Evolutionary conservation across 2,797 vertebrate species (phyloP), one percentile per base, ranked within the genome.

Genomic region (Crocodylus rhombifer): DNA sequence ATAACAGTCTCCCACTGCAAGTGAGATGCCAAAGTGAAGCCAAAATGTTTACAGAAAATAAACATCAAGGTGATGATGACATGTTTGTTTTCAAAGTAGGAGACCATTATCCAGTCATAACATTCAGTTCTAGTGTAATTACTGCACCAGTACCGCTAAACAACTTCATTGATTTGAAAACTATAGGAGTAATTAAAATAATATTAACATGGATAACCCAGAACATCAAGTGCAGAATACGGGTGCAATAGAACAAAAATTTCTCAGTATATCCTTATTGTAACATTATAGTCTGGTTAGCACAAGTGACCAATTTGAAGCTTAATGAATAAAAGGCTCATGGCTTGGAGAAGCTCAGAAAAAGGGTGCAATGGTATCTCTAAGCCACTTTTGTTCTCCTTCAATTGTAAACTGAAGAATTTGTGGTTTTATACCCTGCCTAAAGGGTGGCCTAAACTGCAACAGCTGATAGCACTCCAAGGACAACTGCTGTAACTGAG

Each of bases 21-120:
- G 60, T 88, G 95, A 96, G 96, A 97, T 95, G 95, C 96, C 97
- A 97, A 97, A 95, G 97, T 76, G 98, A 97, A 98, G 93, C 92
- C 89, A 97, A 94, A 80, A 90, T 97, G 96, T 91, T 97, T 95
- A 96, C 92, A 93, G 96, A 97, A 97, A 97, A 97, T 93, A 97
- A 98, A 97, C 97, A 97, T 96, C 97, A 97, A 98, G 92, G 88
- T 97, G 92, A 95, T 96, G 91, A 95, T 92, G 90, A 96, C 93
- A 97, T 97, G 95, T 97, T 97, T 97, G 95, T 90, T 97, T 95
- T 97, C 96, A 95, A 97, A 97, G 95, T 82, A 2, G 91, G 95
- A 97, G 86, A 92, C 95, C 96, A 96, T 98, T 96, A 98, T 97
- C 96, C 96, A 97, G 91, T 97, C 97, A 97, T 84, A 93, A 89